Percentiles rank a stretch among this genome's conserved stretches.
Evolutionary conservation across 92 coral and sea anemone species (phyloP).

Genomic region (Phenganax marumi): DNA sequence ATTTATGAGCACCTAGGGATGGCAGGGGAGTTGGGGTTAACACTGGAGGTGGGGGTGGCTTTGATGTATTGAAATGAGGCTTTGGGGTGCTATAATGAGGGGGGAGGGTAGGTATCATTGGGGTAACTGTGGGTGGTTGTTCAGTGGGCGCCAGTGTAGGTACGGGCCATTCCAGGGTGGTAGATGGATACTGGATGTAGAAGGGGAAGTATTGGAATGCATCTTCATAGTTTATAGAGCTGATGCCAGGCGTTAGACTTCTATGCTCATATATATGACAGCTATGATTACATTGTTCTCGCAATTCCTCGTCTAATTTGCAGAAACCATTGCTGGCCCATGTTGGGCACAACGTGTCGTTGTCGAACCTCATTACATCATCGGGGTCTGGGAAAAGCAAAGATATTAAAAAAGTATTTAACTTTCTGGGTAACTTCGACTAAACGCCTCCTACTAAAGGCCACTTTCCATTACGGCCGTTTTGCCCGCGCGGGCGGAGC

Average conservation of each 20-base stretch:
- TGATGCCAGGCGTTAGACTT: neutral
- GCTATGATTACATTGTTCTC: slow-evolving; percentile 21
- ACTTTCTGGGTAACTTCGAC: neutral
- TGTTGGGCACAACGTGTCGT: slow-evolving; percentile 23
- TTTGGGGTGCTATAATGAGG: neutral
- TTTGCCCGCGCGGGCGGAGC: no score
- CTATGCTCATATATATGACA: slow-evolving; percentile 14
- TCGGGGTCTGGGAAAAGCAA: neutral
- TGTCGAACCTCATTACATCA: slow-evolving; percentile 4
- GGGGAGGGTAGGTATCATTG: slow-evolving; percentile 20
- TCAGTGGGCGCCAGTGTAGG: slow-evolving; percentile 24
- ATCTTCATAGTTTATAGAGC: neutral
- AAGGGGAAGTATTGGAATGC: slow-evolving; percentile 15
- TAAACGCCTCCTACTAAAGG: neutral
- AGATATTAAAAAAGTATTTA: neutral
- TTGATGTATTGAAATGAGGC: neutral
- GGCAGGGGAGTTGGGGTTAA: neutral
- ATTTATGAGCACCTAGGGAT: neutral
- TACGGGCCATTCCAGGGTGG: neutral
- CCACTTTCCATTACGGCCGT: no score
- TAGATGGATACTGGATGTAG: slow-evolving; percentile 3
- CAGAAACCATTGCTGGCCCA: slow-evolving; percentile 36
- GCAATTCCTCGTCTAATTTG: neutral
- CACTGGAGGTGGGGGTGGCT: neutral
- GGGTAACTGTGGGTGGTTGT: slow-evolving; percentile 6